phyloP scores from a whole-genome alignment of 92 coral and sea anemone species.

The Metridium senile region DNA sequence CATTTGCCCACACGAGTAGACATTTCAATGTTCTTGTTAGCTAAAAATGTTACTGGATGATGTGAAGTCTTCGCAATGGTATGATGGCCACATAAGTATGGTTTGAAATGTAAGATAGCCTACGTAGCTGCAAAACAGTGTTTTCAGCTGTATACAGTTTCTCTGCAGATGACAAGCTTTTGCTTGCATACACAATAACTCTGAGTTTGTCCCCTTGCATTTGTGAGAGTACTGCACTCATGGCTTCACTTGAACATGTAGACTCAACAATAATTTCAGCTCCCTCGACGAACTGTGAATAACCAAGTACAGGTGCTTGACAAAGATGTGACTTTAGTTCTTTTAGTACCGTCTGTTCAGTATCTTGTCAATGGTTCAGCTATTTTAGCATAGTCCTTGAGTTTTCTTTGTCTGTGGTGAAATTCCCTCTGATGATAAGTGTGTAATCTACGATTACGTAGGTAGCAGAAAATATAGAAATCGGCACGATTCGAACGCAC shows the following conservation, averaged over 20 bases:
- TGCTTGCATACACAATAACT: conserved; percentile 24
- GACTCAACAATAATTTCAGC: conserved; percentile 16
- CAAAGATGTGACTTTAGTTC: conserved; percentile 15
- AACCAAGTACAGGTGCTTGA: conserved; percentile 29
- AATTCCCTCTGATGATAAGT: conserved; percentile 17
- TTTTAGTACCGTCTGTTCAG: not conserved
- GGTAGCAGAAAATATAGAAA: conserved; percentile 10
- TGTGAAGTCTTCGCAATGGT: conserved; percentile 30
- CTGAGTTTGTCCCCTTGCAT: not conserved
- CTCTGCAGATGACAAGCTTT: conserved; percentile 6
- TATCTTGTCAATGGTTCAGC: conserved; percentile 18
- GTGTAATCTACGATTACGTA: conserved; percentile 16
- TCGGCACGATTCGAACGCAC: not conserved
- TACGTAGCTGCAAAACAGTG: conserved; percentile 19
- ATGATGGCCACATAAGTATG: conserved; percentile 23
- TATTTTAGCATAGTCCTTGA: conserved; percentile 24
- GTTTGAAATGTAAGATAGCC: conserved; percentile 27
- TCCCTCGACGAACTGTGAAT: conserved; percentile 4
- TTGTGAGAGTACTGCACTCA: conserved; percentile 28
- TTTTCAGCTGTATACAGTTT: conserved; percentile 11
- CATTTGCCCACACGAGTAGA: conserved; percentile 15
- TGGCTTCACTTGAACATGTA: conserved; percentile 2
- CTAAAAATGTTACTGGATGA: conserved; percentile 22
- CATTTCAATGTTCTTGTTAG: conserved; percentile 9
- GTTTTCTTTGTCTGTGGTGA: conserved; percentile 33